Evolutionary conservation across 2,113 vertebrate species (phyloP).

Genomic region (Mus pahari): DNA sequence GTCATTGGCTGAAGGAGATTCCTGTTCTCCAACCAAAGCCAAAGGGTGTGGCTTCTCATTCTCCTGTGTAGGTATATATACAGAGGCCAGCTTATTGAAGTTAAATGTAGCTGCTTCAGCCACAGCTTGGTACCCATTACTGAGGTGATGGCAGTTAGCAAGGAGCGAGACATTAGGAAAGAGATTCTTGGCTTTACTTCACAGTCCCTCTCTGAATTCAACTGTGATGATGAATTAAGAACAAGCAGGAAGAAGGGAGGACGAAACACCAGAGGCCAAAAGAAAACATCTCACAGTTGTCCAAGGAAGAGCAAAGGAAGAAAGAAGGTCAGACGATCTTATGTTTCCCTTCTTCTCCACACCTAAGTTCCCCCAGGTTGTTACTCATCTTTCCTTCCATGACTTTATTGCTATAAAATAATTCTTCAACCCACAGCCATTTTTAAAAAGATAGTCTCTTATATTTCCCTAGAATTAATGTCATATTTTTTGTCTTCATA

Average conservation of each 20-base stretch:
- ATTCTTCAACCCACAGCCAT: not conserved
- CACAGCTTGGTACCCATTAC: not conserved
- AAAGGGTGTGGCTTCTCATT: not conserved
- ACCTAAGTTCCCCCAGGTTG: not conserved
- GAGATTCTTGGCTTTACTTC: not conserved
- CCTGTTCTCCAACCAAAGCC: not conserved
- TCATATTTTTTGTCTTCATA: not conserved
- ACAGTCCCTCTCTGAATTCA: too few species aligned
- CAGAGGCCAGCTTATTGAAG: not conserved
- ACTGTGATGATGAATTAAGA: not conserved
- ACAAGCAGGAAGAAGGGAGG: not conserved
- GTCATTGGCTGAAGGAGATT: not conserved
- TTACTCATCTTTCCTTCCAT: not conserved
- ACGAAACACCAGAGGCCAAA: not conserved
- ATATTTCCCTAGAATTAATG: not conserved
- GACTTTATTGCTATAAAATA: not conserved
- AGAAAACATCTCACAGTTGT: too few species aligned
- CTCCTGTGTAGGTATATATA: too few species aligned
- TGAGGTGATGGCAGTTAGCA: not conserved
- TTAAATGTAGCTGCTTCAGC: not conserved
- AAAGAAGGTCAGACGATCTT: not conserved
- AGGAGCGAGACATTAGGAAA: too few species aligned
- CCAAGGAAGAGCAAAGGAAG: not conserved
- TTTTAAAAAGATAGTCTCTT: not conserved
- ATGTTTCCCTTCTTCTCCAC: too few species aligned